Evolutionary conservation across 1,140 invertebrate genomes (phyloP), one percentile per base, ranked within the genome.

Genomic region (Ceratina calcarata): DNA sequence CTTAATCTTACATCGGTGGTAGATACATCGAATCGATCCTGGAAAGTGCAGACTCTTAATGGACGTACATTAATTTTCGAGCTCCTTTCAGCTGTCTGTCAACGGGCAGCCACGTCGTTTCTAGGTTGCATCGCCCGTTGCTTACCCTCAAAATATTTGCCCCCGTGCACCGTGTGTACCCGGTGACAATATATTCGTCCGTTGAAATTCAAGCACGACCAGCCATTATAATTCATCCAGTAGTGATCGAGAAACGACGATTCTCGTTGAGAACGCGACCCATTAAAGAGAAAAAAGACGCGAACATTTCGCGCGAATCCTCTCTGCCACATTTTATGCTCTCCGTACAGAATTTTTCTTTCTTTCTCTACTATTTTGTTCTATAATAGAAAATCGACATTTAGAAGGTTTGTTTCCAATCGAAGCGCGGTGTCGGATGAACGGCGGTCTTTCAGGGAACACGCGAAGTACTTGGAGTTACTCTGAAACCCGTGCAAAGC

Each of bases 61-160:
- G 68, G 67, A 68, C 51, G 67, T 76, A 61, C 71, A 84, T 85
- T 80, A 83, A 83, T 85, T 83, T 83, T 51, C 67, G 22, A 4
- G n/a, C 57, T 69, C 81, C 69, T 80, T 79, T 84, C 76, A 73
- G 22, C 37, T 62, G 58, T 80, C 77, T 12, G 57, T 84, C 77
- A 65, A 10, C 32, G 12, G 13, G n/a, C 37, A 45, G 37, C 37
- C 37, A 10, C 8, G 27, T 27, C 18, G 24, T 58, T 37, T 37
- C 8, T 61, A 12, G 0, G 73, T 58, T 58, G 53, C 71, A 53
- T 74, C n/a, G 24, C 24, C 7, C 27, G 24, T 15, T n/a, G 67
- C 53, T 20, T 8, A 24, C 4, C 24, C 53, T 13, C 67, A 20
- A 70, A 70, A 55, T 70, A 70, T 70, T 57, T 57, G 22, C 18